Conservation (phyloP, 1,140 invertebrate genomes). For the Cydia amplana region DNA sequence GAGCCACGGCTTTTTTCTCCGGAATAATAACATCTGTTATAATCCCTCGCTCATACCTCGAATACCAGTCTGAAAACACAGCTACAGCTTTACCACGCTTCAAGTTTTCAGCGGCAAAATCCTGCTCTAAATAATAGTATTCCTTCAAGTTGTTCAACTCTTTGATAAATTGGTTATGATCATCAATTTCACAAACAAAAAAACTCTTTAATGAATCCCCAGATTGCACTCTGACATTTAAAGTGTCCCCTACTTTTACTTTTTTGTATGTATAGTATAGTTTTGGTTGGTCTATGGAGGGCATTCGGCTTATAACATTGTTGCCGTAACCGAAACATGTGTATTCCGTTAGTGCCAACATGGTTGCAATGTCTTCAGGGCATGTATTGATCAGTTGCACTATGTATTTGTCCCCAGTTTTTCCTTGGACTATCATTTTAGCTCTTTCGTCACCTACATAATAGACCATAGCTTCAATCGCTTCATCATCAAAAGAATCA, state of each 20-base stretch:
- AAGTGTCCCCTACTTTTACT: constrained; percentile 25
- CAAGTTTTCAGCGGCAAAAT: constrained; percentile 3
- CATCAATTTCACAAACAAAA: constrained; percentile 18
- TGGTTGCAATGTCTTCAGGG: constrained; percentile 35
- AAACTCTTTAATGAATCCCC: constrained; percentile 28
- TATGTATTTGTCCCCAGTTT: neutral
- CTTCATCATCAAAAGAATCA: constrained; percentile 30
- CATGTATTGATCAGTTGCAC: constrained; percentile 32
- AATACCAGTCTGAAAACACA: neutral
- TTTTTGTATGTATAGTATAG: constrained; percentile 32
- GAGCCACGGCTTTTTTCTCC: neutral
- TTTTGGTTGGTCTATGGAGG: neutral
- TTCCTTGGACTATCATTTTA: constrained; percentile 33
- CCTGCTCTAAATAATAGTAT: neutral
- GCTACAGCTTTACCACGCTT: constrained; percentile 23
- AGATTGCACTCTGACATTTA: constrained; percentile 19
- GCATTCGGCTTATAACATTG: neutral
- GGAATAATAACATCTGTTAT: constrained; percentile 8
- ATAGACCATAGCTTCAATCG: constrained; percentile 14
- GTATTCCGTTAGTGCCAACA: constrained; percentile 16
- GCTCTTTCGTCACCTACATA: constrained; percentile 29
- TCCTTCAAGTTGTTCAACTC: constrained; percentile 13
- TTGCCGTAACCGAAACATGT: constrained; percentile 20
- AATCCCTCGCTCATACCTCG: constrained; percentile 29
- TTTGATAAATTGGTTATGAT: constrained; percentile 15